These are phyloP conservation scores for Chrysocyon brachyurus DNA, from an alignment of 2,797 vertebrate species.

Conservation along the genomic window DNA sequence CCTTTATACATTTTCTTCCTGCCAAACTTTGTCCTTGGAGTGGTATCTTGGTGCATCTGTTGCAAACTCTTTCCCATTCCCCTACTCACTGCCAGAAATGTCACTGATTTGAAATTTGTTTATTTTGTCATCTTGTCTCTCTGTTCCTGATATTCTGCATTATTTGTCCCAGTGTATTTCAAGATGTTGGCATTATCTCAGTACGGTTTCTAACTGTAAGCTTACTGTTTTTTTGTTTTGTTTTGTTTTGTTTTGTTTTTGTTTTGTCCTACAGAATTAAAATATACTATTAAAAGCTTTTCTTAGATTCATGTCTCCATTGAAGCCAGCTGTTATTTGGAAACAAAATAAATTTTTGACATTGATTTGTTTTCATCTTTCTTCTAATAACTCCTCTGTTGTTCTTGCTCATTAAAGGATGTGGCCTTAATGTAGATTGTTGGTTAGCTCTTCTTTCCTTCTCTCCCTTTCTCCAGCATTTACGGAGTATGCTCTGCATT, in stretches of 20 bases:
- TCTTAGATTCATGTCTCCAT: neutral
- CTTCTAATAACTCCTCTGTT: neutral
- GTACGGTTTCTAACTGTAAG: neutral
- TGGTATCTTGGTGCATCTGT: constrained; percentile 68
- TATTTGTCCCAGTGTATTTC: constrained; percentile 37
- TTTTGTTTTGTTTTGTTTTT: neutral
- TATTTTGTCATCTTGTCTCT: constrained; percentile 59
- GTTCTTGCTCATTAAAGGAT: constrained; percentile 11
- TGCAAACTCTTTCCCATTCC: neutral
- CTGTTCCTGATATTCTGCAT: constrained; percentile 28
- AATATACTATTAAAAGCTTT: constrained; percentile 40
- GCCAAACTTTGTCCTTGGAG: constrained; percentile 67
- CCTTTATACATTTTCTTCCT: constrained; percentile 66
- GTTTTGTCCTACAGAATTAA: constrained; percentile 56
- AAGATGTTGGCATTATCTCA: constrained; percentile 52
- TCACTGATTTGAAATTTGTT: constrained; percentile 61
- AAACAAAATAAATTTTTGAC: constrained; percentile 54
- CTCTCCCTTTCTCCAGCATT: neutral
- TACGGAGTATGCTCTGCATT: neutral
- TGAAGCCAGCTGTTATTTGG: constrained; percentile 34
- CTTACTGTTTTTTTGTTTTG: constrained; percentile 3
- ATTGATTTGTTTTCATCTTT: constrained; percentile 52
- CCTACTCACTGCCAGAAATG: constrained; percentile 20
- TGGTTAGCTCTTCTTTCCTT: neutral
- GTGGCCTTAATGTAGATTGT: neutral